Base-by-base conservation (phyloP, 2,797 vertebrate species). In the Acipenser transmontanus region DNA sequence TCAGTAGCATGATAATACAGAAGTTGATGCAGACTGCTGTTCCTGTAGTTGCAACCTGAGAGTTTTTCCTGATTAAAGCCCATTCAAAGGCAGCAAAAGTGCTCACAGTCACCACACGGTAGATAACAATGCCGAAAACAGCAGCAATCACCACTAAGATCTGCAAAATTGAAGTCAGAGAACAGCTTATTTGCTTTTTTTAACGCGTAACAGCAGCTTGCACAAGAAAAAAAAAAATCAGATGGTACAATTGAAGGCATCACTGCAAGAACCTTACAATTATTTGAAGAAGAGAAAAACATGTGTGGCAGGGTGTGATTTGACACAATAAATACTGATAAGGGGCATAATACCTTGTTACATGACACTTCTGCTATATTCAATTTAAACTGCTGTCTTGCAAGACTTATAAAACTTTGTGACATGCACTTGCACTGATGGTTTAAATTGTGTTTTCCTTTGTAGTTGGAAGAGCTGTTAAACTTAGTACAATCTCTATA, bases 11-110 rank as follows among this genome's bases (percentile, higher is more conserved):
- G 75, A 96, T 97, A 80, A 96, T 88, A 72, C 93, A 96, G 82
- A 97, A 97, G 81, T 95, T 97, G 86, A 97, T 95, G 83, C 94
- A 96, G 61, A 96, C 95, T 0, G 94, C 95, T 7, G 95, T 96
- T 61, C 93, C 93, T 5, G 94, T 96, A 69, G 94, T 95, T 50
- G 93, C 94, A 76, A 97, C 92, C 91, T 95, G 95, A 88, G 94
- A 96, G 78, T 97, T 95, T 82, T 95, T 96, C 83, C 93, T 92
- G 87, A 97, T 96, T 76, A 96, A 85, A 9, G 93, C 93, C 95
- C 94, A 96, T 81, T 94, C 94, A 65, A 96, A 96, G 75, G 95
- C 93, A 54, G 94, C 94, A 1, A 97, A 97, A 72, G 93, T 95
- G 88, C 94, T 96, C 82, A 97, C 93, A 6, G 94, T 96, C 87